Conservation (phyloP, 2,113 vertebrate genomes). For the Ictalurus punctatus region DNA sequence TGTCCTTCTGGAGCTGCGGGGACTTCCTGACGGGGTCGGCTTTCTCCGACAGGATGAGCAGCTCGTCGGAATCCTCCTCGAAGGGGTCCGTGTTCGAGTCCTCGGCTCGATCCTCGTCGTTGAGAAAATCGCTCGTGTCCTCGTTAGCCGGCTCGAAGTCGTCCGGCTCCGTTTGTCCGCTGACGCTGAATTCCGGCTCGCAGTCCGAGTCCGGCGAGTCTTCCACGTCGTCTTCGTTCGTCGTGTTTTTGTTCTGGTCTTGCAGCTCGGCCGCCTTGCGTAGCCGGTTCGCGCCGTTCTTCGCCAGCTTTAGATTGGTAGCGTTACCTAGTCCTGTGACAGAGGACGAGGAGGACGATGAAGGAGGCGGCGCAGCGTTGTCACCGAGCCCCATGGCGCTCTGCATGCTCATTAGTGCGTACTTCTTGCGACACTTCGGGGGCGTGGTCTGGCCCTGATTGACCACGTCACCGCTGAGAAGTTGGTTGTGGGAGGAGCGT, state of each 20-base stretch:
- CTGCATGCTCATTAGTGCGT: constrained; percentile 92
- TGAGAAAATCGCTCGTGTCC: constrained; percentile 45
- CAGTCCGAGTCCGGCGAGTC: constrained; percentile 64
- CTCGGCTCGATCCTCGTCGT: constrained; percentile 35
- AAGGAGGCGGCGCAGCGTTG: constrained; percentile 61
- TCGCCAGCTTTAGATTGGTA: constrained; percentile 89
- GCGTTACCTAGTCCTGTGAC: constrained; percentile 56
- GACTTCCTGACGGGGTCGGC: constrained; percentile 28
- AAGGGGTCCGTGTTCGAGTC: constrained; percentile 25
- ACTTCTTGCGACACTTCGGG: constrained; percentile 95
- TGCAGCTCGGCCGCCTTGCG: constrained; percentile 88
- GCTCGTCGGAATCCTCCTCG: constrained; percentile 44
- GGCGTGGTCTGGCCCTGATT: constrained; percentile 85
- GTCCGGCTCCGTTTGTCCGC: constrained; percentile 25
- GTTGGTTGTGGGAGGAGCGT: constrained; percentile 92
- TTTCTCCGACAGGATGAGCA: constrained; percentile 49
- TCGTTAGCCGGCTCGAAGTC: constrained; percentile 61
- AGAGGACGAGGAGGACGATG: constrained; percentile 62
- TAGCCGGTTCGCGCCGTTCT: constrained; percentile 95
- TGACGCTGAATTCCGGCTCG: constrained; percentile 47
- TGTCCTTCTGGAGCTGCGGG: constrained; percentile 72
- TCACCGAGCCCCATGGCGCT: constrained; percentile 91
- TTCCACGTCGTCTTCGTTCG: constrained; percentile 60
- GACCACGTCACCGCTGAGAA: constrained; percentile 82
- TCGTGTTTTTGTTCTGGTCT: constrained; percentile 89